Conservation (phyloP, 2,797 vertebrate species). For the Meriones psammophilus region DNA sequence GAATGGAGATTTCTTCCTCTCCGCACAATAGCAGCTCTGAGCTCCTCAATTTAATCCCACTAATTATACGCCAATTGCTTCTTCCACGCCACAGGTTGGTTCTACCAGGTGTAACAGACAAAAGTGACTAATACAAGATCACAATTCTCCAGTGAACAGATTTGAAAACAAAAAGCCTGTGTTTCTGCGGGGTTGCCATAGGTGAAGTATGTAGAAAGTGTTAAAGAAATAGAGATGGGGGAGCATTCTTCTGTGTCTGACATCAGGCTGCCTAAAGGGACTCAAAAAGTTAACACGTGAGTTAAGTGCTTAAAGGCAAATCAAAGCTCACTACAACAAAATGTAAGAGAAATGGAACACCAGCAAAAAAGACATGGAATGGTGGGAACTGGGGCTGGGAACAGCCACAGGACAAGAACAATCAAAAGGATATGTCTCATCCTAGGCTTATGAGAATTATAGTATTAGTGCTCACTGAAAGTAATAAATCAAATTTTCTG, state of each 20-base stretch:
- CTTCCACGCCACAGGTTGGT: rapidly evolving
- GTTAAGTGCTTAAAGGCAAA: neutral
- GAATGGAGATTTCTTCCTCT: conserved; percentile 7
- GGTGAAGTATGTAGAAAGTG: neutral
- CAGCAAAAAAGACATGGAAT: neutral
- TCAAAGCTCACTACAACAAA: neutral
- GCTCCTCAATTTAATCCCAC: neutral
- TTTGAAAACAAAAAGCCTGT: neutral
- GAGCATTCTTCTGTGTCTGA: neutral
- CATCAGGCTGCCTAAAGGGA: neutral
- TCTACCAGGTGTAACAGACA: neutral
- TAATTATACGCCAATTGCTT: neutral
- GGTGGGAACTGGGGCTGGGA: rapidly evolving
- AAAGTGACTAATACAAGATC: neutral
- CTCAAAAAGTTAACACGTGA: neutral
- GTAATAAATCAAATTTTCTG: neutral
- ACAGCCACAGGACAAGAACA: too few relatives aligned
- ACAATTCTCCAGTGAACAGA: conserved; percentile 1
- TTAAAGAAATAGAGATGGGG: neutral
- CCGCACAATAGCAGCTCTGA: neutral
- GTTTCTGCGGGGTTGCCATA: neutral
- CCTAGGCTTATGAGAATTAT: neutral
- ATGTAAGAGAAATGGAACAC: neutral
- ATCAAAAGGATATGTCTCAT: neutral
- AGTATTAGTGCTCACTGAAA: neutral